Evolutionary conservation across 1,140 invertebrate genomes (phyloP).

Genomic region (Papilio helenus): DNA sequence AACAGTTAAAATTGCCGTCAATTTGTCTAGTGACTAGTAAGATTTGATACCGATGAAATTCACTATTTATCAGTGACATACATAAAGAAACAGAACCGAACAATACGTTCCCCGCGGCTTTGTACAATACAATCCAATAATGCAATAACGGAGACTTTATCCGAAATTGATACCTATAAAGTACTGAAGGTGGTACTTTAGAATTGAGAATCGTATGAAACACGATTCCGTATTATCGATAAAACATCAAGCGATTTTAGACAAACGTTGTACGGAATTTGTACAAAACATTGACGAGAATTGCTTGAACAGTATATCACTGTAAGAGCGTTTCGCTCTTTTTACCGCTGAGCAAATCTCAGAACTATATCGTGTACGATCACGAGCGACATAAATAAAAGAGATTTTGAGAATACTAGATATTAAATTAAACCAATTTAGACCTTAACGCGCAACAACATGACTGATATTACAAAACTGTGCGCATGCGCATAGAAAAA

Average conservation of each 20-base stretch:
- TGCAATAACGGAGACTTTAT: conserved; percentile 34
- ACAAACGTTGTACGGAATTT: not conserved
- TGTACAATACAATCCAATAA: conserved; percentile 34
- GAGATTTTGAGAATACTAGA: conserved; percentile 56
- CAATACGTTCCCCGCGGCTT: conserved; percentile 30
- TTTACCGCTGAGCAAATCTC: conserved; percentile 62
- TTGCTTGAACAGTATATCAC: conserved; percentile 31
- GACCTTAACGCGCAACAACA: conserved; percentile 46
- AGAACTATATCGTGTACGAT: conserved; percentile 69
- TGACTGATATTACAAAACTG: conserved; percentile 45
- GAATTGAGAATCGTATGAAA: conserved; percentile 30
- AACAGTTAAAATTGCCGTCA: too few species aligned
- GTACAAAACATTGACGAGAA: conserved; percentile 28
- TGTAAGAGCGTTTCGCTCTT: conserved; percentile 61
- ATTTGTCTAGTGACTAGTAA: not conserved
- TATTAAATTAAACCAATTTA: conserved; percentile 45
- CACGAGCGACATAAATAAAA: conserved; percentile 79
- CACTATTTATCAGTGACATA: not conserved
- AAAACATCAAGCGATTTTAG: conserved; percentile 7
- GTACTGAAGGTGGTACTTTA: conserved; percentile 22
- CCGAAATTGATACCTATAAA: conserved; percentile 38
- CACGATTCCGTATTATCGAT: not conserved
- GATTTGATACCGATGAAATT: not conserved
- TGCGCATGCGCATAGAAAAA: conserved; percentile 52
- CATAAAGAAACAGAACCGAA: conserved; percentile 22